Base-by-base conservation (phyloP, 2,797 vertebrate species). In the Saxicola maurus region DNA sequence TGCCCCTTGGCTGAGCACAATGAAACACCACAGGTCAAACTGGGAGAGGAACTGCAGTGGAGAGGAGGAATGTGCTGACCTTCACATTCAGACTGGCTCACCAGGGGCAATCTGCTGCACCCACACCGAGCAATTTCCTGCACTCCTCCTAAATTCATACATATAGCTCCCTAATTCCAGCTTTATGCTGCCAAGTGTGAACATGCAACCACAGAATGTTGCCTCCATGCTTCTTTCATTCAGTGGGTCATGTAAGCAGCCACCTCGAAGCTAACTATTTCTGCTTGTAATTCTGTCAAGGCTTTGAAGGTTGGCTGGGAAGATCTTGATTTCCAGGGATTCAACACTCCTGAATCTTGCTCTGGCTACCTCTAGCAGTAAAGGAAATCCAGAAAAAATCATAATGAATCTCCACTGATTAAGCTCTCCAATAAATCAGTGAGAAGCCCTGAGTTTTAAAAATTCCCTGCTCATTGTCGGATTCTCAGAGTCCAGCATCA, bases 1-100 rank as follows among this genome's bases (percentile, higher is more conserved):
- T 0, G 2, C 1, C 4, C 4, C 13, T 19, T 37, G 37, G 7
- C 11, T 48, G 13, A 33, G 18, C 28, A 72, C 10, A 19, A 11
- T 3, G 21, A 45, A 61, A 40, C 1, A 2, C 19, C 17, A 12
- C 1, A 48, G 52, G 37, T 35, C 45, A 69, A 37, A 48, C 0
- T 9, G 10, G 17, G 19, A 65, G 7, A 11, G 11, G 18, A 60
- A 15, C 18, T 64, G 25, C 21, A 35, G 13, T 4, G 1, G 13
- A 19, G 14, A 48, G 43, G 28, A 33, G 5, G 6, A 24, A 11
- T 25, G 13, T 1, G 8, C 2, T 0, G 51, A 28, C 13, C 33
- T 69, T 69, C 37, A 13, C 13, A 5, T 30, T 66, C 64, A 59
- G n/a, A 25, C 14, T 55, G 24, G 20, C 37, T 65, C 15, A 5